A percentile compares a stretch with the other conserved stretches of the same genome.
phyloP scores from a whole-genome alignment of 2,797 vertebrate genomes.

The Zalophus californianus region DNA sequence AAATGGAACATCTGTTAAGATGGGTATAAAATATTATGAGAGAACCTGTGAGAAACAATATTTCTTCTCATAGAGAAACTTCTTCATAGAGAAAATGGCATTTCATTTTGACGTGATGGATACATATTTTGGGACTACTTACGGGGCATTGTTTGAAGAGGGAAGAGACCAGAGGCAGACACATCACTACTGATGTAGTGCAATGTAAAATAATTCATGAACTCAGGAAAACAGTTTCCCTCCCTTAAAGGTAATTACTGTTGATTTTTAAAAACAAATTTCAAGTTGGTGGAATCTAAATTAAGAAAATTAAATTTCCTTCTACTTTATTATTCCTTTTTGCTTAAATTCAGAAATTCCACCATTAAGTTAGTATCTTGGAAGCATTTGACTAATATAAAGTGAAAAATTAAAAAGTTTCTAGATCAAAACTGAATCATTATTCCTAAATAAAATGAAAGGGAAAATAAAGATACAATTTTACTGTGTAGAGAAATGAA shows the following conservation, averaged over 20 bases:
- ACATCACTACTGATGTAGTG: not conserved
- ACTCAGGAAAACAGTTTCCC: not conserved
- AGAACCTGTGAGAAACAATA: not conserved
- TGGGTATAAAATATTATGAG: not conserved
- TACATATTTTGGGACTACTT: not conserved
- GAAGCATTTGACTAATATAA: slow-evolving; percentile 4
- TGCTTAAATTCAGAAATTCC: not conserved
- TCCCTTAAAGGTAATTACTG: not conserved
- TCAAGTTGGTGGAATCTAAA: not conserved
- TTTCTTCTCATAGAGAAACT: not conserved
- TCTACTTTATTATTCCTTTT: not conserved
- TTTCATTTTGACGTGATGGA: not conserved
- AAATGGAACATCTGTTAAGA: not conserved
- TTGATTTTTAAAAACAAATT: slow-evolving; percentile 27
- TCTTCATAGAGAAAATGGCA: not conserved
- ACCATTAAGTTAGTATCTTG: not conserved
- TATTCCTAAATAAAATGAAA: slow-evolving; percentile 47
- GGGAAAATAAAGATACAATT: not conserved
- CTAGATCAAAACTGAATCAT: not conserved
- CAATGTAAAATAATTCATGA: not conserved
- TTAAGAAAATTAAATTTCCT: not conserved
- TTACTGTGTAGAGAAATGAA: slow-evolving; percentile 25
- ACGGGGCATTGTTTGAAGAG: not conserved
- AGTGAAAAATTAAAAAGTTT: not conserved
- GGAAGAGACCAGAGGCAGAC: not conserved